These are phyloP conservation scores for Triplophysa tibetana DNA, from an alignment of 2,113 vertebrate species.

Conservation along the genomic window DNA sequence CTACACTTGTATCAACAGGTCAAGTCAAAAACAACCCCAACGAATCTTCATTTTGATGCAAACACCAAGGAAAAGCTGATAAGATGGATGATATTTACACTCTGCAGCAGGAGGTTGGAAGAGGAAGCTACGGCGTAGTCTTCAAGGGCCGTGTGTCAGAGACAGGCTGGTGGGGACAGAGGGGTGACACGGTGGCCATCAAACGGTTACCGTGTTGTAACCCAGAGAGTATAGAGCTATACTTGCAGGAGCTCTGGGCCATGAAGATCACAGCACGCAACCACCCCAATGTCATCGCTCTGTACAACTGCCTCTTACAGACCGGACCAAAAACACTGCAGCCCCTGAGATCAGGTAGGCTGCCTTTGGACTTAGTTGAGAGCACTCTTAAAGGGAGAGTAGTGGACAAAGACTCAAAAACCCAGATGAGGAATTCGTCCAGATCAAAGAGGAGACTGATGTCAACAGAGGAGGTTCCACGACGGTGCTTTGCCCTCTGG, in stretches of 20 bases:
- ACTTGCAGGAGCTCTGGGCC: constrained; percentile 92
- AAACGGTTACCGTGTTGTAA: constrained; percentile 89
- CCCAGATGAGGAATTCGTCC: constrained; percentile 26
- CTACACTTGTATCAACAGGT: constrained; percentile 1
- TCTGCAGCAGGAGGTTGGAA: constrained; percentile 86
- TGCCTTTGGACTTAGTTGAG: constrained; percentile 89
- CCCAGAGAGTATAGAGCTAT: constrained; percentile 91
- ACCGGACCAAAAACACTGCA: constrained; percentile 68
- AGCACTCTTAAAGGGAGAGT: constrained; percentile 86
- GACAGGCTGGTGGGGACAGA: constrained; percentile 64
- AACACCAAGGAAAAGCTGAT: neutral
- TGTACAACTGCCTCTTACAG: constrained; percentile 74
- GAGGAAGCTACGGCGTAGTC: constrained; percentile 93
- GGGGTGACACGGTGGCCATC: constrained; percentile 80
- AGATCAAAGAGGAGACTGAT: constrained; percentile 63
- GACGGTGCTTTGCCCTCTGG: constrained; percentile 84
- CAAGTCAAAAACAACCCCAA: neutral
- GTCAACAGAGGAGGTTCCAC: constrained; percentile 73
- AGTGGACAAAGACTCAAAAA: constrained; percentile 12
- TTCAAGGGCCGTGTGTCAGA: constrained; percentile 81
- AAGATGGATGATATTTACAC: constrained; percentile 82
- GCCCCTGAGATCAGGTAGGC: constrained; percentile 70
- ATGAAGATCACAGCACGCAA: constrained; percentile 84
- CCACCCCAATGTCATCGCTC: constrained; percentile 88
- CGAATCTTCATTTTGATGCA: neutral